Evolutionary conservation across 2,888 invertebrate genomes (phyloP).

Genomic region (Dicranocentrus wangi): DNA sequence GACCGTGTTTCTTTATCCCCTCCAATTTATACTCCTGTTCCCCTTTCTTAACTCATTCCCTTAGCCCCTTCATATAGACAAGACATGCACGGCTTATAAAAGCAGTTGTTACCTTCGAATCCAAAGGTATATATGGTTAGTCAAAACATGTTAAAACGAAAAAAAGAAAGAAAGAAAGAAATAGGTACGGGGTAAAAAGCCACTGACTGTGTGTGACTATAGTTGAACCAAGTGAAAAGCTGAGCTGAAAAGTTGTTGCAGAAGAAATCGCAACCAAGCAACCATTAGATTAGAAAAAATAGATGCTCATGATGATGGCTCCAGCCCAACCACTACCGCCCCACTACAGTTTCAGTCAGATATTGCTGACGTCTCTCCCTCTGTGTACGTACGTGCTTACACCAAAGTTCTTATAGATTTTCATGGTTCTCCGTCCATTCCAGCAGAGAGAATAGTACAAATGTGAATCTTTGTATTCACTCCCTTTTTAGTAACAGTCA

Average conservation of each 20-base stretch:
- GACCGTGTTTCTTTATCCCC: too few species aligned
- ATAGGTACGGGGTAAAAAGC: too few species aligned
- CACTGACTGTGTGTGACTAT: too few species aligned
- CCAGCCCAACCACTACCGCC: conserved; percentile 8
- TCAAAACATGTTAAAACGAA: too few species aligned
- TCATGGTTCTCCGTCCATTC: neutral
- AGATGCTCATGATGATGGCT: neutral
- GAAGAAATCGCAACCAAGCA: neutral
- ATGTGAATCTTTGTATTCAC: conserved; percentile 57
- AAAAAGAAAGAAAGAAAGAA: neutral
- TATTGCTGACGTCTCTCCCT: conserved; percentile 22
- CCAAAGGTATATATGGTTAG: too few species aligned
- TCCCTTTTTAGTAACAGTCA: conserved; percentile 14
- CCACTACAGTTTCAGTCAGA: neutral
- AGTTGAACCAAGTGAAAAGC: neutral
- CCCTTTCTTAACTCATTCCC: too few species aligned
- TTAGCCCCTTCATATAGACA: too few species aligned
- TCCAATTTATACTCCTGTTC: too few species aligned
- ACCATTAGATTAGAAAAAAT: conserved; percentile 14
- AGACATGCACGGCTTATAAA: too few species aligned
- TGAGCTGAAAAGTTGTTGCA: neutral
- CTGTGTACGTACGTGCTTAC: conserved; percentile 7
- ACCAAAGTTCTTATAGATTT: conserved; percentile 13
- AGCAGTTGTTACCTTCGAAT: too few species aligned
- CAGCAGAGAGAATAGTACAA: conserved; percentile 1